Percentiles rank a stretch among this genome's conserved stretches.
Conservation (phyloP, 2,797 vertebrate genomes). For the Cirrhinus molitorella region DNA sequence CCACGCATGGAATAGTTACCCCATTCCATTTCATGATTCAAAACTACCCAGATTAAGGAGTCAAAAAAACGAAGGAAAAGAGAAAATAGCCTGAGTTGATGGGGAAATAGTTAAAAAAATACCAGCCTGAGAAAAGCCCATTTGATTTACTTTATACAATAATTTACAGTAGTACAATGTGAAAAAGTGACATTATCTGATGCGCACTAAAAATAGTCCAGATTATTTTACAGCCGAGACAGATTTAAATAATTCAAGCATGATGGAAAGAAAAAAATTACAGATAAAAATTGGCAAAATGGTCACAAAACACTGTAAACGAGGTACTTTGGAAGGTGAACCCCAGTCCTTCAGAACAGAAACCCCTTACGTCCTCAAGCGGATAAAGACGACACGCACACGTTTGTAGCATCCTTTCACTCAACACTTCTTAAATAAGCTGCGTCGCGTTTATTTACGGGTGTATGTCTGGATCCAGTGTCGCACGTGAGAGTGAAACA, state of each 20-base stretch:
- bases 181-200: constrained; percentile 84
- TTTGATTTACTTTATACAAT: constrained; percentile 95
- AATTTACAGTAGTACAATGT: constrained; percentile 91
- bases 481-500: constrained; percentile 75
- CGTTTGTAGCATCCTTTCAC: constrained; percentile 69
- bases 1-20: constrained; percentile 77
- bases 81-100: constrained; percentile 94
- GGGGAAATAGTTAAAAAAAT: constrained; percentile 80
- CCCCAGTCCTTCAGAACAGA: constrained; percentile 85
- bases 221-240: constrained; percentile 91
- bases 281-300: constrained; percentile 86
- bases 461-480: constrained; percentile 89
- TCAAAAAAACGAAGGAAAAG: constrained; percentile 70
- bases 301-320: constrained; percentile 92
- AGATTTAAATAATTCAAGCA: constrained; percentile 99
- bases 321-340: constrained; percentile 97
- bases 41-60: constrained; percentile 81
- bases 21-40: constrained; percentile 85
- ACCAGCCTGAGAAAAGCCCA: constrained; percentile 92
- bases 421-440: constrained; percentile 83
- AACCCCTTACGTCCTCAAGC: constrained; percentile 77
- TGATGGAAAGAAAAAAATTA: constrained; percentile 70
- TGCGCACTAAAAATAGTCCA: constrained; percentile 84
- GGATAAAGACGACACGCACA: constrained; percentile 75
- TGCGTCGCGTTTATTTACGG: constrained; percentile 79